Conservation (phyloP, 1,140 invertebrate genomes). For the Alviniconcha marisindica region DNA sequence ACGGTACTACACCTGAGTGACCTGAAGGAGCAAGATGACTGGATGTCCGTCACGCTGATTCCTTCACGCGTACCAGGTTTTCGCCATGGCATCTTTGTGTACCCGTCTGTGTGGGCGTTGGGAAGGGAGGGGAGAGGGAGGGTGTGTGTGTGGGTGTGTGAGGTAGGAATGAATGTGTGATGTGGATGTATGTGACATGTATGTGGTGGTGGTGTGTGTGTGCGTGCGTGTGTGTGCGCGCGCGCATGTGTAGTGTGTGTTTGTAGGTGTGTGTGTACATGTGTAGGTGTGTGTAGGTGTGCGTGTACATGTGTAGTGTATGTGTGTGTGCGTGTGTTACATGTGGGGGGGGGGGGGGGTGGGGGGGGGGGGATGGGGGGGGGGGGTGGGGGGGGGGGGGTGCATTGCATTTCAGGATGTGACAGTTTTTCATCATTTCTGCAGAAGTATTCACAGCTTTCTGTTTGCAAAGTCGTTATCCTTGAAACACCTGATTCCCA, state of each 20-base stretch:
- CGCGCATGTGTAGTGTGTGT: neutral
- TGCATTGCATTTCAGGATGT: no score
- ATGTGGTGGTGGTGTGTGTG: neutral
- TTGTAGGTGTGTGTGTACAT: neutral
- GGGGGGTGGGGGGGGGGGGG: no score
- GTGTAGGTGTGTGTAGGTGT: neutral
- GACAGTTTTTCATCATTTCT: no score
- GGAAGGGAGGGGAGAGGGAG: no score
- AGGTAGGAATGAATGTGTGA: neutral
- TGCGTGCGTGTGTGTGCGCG: neutral
- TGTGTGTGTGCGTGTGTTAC: conserved; percentile 16
- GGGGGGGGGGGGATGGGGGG: no score
- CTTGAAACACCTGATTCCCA: no score
- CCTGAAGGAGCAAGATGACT: conserved; percentile 43
- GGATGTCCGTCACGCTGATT: conserved; percentile 40
- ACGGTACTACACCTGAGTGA: conserved; percentile 49
- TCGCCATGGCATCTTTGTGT: no score
- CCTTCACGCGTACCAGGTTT: conserved; percentile 44
- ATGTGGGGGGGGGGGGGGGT: no score
- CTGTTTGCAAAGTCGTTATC: no score
- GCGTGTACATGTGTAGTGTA: neutral
- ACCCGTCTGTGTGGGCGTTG: no score
- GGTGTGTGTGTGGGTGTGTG: neutral
- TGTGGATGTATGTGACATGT: neutral
- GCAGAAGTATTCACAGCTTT: no score